Conservation (phyloP, 2,113 vertebrate species). For the Lepisosteus osseus region DNA sequence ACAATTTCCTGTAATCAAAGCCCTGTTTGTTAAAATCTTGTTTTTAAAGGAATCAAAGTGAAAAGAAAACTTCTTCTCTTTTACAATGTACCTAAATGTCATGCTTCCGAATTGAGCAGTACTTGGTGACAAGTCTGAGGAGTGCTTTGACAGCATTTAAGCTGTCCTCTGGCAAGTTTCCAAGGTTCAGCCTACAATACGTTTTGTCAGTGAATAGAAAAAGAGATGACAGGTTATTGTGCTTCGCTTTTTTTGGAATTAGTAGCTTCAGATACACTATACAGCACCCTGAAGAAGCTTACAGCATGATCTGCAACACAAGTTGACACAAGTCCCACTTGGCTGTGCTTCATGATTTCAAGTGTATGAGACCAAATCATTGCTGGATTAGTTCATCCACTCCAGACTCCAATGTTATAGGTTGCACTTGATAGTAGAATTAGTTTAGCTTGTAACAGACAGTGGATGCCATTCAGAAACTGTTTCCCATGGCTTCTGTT, state of each 20-base stretch:
- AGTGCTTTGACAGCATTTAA: slow-evolving; percentile 52
- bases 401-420: no score
- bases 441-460: neutral
- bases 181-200: slow-evolving; percentile 53
- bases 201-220: slow-evolving; percentile 64
- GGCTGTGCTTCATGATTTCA: slow-evolving; percentile 51
- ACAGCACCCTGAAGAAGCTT: no score
- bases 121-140: slow-evolving; percentile 43
- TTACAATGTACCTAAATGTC: neutral
- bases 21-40: neutral
- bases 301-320: slow-evolving; percentile 49
- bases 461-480: neutral
- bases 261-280: slow-evolving; percentile 66
- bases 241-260: slow-evolving; percentile 69
- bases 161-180: slow-evolving; percentile 47
- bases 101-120: slow-evolving; percentile 10
- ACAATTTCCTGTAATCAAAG: neutral
- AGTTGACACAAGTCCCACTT: slow-evolving; percentile 61
- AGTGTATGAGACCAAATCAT: no score
- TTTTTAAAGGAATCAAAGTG: neutral
- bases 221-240: slow-evolving; percentile 72
- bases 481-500: neutral
- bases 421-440: neutral
- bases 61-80: neutral
- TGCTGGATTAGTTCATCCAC: no score